phyloP scores from a whole-genome alignment of 2,113 vertebrate genomes.

The Dasypus novemcinctus region DNA sequence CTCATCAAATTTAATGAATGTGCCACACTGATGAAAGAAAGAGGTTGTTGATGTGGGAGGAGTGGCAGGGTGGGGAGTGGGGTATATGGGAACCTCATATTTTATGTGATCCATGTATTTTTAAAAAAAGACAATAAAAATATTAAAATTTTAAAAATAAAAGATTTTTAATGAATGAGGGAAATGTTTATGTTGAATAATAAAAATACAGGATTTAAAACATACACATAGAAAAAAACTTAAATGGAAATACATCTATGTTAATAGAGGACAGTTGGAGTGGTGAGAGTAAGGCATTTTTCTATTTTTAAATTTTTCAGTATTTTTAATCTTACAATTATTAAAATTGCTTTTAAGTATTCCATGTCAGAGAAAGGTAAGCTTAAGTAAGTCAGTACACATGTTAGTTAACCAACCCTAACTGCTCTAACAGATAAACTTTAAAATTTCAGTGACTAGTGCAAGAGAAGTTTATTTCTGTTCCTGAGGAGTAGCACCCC shows the following conservation, averaged over 20 bases:
- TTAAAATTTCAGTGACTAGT: background rate
- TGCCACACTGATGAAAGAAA: too few species aligned
- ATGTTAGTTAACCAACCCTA: background rate
- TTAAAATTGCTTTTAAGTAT: background rate
- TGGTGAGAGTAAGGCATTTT: background rate
- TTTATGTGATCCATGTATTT: too few species aligned
- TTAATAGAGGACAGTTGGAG: background rate
- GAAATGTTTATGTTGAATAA: background rate
- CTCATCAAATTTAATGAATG: too few species aligned
- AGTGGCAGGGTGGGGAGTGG: too few species aligned
- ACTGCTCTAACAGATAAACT: background rate
- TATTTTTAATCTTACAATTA: background rate
- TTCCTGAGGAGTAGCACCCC: background rate
- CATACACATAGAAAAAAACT: background rate
- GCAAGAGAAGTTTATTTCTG: background rate
- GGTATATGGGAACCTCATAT: too few species aligned
- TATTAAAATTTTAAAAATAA: too few species aligned
- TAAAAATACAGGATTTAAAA: background rate
- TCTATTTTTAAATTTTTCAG: background rate
- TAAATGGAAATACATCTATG: background rate
- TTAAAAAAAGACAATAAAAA: too few species aligned
- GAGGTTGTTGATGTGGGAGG: too few species aligned
- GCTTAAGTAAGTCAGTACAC: background rate
- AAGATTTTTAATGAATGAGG: background rate
- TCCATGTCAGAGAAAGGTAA: background rate